Evolutionary conservation across 2,888 invertebrate genomes (phyloP), one percentile per base, ranked within the genome.

Genomic region (Leucophenga montana): DNA sequence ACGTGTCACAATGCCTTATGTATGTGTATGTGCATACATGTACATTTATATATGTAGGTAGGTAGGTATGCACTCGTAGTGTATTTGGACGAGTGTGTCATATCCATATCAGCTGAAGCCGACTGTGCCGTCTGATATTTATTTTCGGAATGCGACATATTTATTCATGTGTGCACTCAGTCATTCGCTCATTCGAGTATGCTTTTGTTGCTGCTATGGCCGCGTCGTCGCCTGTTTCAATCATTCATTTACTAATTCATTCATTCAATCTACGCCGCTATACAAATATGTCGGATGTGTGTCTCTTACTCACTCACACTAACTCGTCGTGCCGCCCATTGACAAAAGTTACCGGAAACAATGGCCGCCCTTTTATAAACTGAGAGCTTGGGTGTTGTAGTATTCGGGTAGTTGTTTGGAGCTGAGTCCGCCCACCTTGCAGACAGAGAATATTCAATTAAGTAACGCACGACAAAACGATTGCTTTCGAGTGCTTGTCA

Each of bases 381-480:
- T 33, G 20, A 4, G 2, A 22, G 20, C 1, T 13, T 4, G 20
- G 13, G 22, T 20, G 9, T 33, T 33, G 33, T 5, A 33, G 33
- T 33, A 8, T 33, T 33, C 8, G 33, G 18, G 20, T 54, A 3
- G 54, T n/a, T 13, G 18, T 56, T 18, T 8, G 50, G 50, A 5
- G 33, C 33, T 33, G 33, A 33, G 8, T 33, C 48, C 18, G 72
- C 69, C 66, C 71, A 72, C 75, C 71, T 77, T 74, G 69, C 71
- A 75, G 76, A 76, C 75, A 79, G 78, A 80, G 79, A 83, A 86
- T 87, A 86, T 86, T 86, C 86, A 86, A 87, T 86, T 86, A 87
- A 86, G 86, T 85, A 87, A 86, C 86, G 86, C 85, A 87, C 86
- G 86, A 86, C 86, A 87, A 87, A 87, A 86, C 87, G 86, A 86